phyloP scores from a whole-genome alignment of 2,797 vertebrate genomes.

The Oreonectes daqikongensis region DNA sequence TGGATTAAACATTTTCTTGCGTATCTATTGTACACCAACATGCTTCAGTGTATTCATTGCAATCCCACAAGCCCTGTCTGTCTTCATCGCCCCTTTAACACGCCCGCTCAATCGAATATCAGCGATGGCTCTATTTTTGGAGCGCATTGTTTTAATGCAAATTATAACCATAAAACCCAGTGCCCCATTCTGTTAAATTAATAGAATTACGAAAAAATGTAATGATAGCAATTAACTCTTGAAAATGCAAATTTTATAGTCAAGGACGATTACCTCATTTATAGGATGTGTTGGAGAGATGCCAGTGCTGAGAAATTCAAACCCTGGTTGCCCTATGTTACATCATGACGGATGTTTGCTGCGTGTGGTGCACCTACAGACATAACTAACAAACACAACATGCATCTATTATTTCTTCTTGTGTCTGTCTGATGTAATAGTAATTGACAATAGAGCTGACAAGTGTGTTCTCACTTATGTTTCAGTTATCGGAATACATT shows the following conservation, averaged over 20 bases:
- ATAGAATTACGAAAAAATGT: conserved; percentile 99
- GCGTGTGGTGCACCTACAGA: conserved; percentile 79
- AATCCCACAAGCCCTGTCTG: conserved; percentile 67
- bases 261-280: conserved; percentile 99
- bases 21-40: conserved; percentile 51
- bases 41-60: conserved; percentile 64
- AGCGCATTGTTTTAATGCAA: conserved; percentile 98
- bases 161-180: conserved; percentile 99
- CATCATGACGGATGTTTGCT: conserved; percentile 96
- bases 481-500: background rate
- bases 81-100: conserved; percentile 63
- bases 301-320: conserved; percentile 99
- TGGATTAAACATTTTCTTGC: conserved; percentile 42
- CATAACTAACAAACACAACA: conserved; percentile 59
- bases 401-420: background rate
- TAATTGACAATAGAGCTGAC: background rate
- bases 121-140: conserved; percentile 86
- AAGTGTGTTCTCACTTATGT: background rate
- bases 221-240: conserved; percentile 99
- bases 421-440: conserved; percentile 9
- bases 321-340: conserved; percentile 96
- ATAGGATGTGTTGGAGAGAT: conserved; percentile 98
- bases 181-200: conserved; percentile 99
- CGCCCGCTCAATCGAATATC: conserved; percentile 59
- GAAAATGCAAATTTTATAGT: conserved; percentile 99